Evolutionary conservation across 53 echinoderm and acorn worm genomes (phyloP), one percentile per base, ranked within the genome.

Genomic region (Apostichopus leukothele): DNA sequence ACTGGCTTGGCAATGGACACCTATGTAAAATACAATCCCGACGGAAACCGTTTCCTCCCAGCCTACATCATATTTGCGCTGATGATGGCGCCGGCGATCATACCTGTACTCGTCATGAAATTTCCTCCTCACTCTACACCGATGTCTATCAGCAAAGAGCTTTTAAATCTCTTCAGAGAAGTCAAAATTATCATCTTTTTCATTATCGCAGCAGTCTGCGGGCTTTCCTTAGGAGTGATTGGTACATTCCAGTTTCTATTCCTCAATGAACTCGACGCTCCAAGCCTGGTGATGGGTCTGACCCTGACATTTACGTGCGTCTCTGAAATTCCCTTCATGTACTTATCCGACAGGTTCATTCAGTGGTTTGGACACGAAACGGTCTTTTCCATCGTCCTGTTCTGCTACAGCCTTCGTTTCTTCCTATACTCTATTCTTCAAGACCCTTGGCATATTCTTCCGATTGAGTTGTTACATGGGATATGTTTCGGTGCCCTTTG

Each of bases 291-390:
- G 23, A 95, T 98, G 96, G 99, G 99, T 16, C 77, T 99, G 83
- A 96, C 95, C 3, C 74, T 96, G 20, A 95, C 95, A 26, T 66
- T 95, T 16, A 94, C 92, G 21, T 96, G 99, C 78, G 14, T 96
- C 6, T 94, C 96, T 1, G 96, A 96, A 74, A 91, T 95, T 9
- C 96, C 96, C 8, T 96, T 96, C 74, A 91, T 99, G 90, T 99
- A 89, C 75, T 93, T 94, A 53, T 93, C 94, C 19, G 88, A 90
- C 10, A 93, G 71, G 25, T 86, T 99, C 78, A 94, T 99, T 53
- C 86, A 93, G 52, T 86, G 74, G 52, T 83, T 96, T 50, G 93
- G 94, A 88, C 92, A 93, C 60, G 88, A 91, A 19, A 91, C 91
- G 5, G 93, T 99, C 6, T 89, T 95, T 77, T 85, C 87, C 19